A percentile compares a stretch with the other conserved stretches of the same genome.
phyloP scores from a whole-genome alignment of 2,888 invertebrate genomes.

The Acheta domesticus region DNA sequence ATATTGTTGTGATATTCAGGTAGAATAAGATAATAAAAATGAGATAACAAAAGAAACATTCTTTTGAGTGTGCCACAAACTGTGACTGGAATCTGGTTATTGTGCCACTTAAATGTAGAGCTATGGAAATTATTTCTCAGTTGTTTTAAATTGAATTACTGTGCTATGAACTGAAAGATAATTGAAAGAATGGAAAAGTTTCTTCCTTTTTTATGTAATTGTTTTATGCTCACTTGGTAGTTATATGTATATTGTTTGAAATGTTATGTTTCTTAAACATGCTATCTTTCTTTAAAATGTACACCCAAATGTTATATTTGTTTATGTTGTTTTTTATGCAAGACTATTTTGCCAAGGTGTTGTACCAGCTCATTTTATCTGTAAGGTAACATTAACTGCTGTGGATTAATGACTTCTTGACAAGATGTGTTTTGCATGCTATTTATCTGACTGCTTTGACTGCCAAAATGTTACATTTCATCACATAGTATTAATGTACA shows the following conservation, averaged over 20 bases:
- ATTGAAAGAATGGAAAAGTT: not conserved
- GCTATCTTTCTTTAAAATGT: not conserved
- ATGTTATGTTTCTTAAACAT: not conserved
- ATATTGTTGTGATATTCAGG: slow-evolving; percentile 49
- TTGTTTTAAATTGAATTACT: slow-evolving; percentile 27
- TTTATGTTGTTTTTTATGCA: not conserved
- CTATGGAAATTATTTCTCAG: slow-evolving; percentile 20
- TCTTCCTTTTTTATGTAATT: slow-evolving; percentile 20
- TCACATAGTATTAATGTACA: slow-evolving; percentile 30
- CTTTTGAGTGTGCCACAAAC: slow-evolving; percentile 11
- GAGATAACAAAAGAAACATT: slow-evolving; percentile 11
- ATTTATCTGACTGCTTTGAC: slow-evolving; percentile 31
- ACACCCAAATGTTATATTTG: not conserved
- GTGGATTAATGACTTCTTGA: slow-evolving; percentile 27
- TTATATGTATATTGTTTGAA: slow-evolving; percentile 22
- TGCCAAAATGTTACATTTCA: slow-evolving; percentile 29
- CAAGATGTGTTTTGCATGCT: slow-evolving; percentile 31
- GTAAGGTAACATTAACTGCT: slow-evolving; percentile 26
- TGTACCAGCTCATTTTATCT: slow-evolving; percentile 26
- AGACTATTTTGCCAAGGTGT: slow-evolving; percentile 18
- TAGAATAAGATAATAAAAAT: slow-evolving; percentile 43
- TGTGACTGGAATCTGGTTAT: slow-evolving; percentile 22
- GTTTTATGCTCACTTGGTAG: slow-evolving; percentile 7
- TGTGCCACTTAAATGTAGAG: slow-evolving; percentile 25
- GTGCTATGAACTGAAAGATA: slow-evolving; percentile 24